Evolutionary conservation across 2,797 vertebrate genomes (phyloP), one percentile per base, ranked within the genome.

Genomic region (Trematomus bernacchii): DNA sequence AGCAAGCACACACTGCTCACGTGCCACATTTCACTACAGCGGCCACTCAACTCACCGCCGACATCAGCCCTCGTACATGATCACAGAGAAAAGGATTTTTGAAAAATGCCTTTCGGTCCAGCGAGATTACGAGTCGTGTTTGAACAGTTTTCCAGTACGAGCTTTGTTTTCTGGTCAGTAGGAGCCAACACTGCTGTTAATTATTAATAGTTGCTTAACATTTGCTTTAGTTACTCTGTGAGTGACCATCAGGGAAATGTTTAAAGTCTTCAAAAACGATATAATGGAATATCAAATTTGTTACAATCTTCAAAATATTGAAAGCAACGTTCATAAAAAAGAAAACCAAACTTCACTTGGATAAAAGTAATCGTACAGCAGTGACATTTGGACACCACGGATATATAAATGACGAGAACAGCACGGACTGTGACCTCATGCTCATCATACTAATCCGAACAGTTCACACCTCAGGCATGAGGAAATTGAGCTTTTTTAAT

Each of bases 1-100:
- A 72, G 77, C 61, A 66, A 79, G 72, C 71, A 63, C 75, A 76
- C 66, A 74, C 70, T 11, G 71, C 88, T 91, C 87, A 89, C 83
- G 76, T 85, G 90, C 72, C 74, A 59, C 64, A 55, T 61, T 79
- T 86, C 48, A 79, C 77, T 71, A 71, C 76, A 81, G 69, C 16
- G 12, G 74, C 40, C 71, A 72, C 63, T 79, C 47, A 64, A 67
- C 54, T 63, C 55, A 71, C 58, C 53, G 23, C 15, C 7, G 48
- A 62, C 37, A 52, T 65, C 55, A 71, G 27, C 50, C 23, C 16
- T 82, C 40, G 12, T 10, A 67, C 80, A 73, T 42, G 62, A 69
- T 55, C 70, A 6, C 11, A 7, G 61, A 60, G 60, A 43, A 71
- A 72, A 70, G 67, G 2, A 21, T 73, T 70, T 37, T 33, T 21